Evolutionary conservation across 2,113 vertebrate genomes (phyloP).

Genomic region (Cololabis saira): DNA sequence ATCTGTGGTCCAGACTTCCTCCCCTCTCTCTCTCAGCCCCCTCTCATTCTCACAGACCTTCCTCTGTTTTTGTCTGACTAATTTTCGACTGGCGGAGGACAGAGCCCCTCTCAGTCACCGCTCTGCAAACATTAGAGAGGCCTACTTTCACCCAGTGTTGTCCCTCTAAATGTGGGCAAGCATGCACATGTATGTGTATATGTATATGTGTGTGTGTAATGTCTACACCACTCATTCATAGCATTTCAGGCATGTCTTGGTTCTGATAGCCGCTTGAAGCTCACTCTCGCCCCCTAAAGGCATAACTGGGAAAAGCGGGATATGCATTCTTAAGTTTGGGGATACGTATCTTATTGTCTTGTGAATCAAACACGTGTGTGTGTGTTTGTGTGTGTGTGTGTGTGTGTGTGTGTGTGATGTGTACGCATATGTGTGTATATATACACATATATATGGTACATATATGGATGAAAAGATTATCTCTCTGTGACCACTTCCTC

Average conservation of each 20-base stretch:
- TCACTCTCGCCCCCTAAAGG: slow-evolving; percentile 68
- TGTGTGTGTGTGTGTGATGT: no score
- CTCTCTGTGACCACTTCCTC: slow-evolving; percentile 30
- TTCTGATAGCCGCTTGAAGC: slow-evolving; percentile 37
- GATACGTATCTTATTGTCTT: neutral
- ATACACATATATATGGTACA: no score
- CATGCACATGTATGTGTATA: slow-evolving; percentile 8
- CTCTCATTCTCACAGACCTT: slow-evolving; percentile 61
- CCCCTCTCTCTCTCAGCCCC: slow-evolving; percentile 30
- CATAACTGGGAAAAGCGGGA: neutral
- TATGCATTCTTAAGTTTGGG: neutral
- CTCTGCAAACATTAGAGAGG: slow-evolving; percentile 47
- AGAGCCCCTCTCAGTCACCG: slow-evolving; percentile 36
- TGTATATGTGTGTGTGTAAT: slow-evolving; percentile 6
- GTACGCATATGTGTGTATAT: no score
- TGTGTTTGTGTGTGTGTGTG: no score
- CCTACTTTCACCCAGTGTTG: slow-evolving; percentile 47
- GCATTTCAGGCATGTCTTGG: slow-evolving; percentile 59
- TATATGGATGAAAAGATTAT: slow-evolving; percentile 44
- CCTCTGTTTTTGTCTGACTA: slow-evolving; percentile 69
- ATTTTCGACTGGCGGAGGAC: slow-evolving; percentile 64
- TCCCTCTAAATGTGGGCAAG: slow-evolving; percentile 53
- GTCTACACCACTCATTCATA: slow-evolving; percentile 62
- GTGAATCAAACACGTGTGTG: neutral
- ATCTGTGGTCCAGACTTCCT: slow-evolving; percentile 81